Evolutionary conservation across 2,113 vertebrate genomes (phyloP).

Genomic region (Salminus brasiliensis): DNA sequence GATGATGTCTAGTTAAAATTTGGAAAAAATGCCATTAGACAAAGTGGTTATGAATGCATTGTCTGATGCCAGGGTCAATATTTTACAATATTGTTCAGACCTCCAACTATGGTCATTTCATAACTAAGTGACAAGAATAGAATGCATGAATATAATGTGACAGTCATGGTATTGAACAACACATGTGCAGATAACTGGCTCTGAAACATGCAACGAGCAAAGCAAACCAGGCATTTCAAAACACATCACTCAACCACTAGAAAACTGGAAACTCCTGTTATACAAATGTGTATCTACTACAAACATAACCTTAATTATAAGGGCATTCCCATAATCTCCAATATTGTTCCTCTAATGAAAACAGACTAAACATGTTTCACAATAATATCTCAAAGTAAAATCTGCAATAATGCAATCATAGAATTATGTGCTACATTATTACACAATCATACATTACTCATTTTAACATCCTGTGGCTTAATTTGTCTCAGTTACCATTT

Average conservation of each 20-base stretch:
- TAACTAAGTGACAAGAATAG: not conserved
- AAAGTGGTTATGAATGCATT: too few relatives aligned
- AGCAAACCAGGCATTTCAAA: not conserved
- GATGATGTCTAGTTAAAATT: too few relatives aligned
- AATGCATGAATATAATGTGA: not conserved
- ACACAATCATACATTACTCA: not conserved
- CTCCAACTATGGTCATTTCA: too few relatives aligned
- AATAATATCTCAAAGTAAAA: not conserved
- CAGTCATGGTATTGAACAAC: not conserved
- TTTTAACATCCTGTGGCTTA: not conserved
- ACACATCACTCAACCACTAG: not conserved
- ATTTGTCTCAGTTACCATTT: too few relatives aligned
- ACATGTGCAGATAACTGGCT: not conserved
- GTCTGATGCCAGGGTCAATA: too few relatives aligned
- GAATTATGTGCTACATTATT: too few relatives aligned
- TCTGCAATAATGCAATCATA: not conserved
- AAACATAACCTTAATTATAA: not conserved
- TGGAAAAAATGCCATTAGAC: too few relatives aligned
- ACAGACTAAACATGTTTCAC: not conserved
- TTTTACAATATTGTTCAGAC: too few relatives aligned
- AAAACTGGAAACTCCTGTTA: constrained; percentile 11
- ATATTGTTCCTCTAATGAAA: not conserved
- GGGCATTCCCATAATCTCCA: not conserved
- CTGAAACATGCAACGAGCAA: not conserved
- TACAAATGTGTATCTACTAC: not conserved